Percentiles rank a stretch among this genome's conserved stretches.
phyloP scores from a whole-genome alignment of 1,140 invertebrate genomes.

The Ephestia elutella region DNA sequence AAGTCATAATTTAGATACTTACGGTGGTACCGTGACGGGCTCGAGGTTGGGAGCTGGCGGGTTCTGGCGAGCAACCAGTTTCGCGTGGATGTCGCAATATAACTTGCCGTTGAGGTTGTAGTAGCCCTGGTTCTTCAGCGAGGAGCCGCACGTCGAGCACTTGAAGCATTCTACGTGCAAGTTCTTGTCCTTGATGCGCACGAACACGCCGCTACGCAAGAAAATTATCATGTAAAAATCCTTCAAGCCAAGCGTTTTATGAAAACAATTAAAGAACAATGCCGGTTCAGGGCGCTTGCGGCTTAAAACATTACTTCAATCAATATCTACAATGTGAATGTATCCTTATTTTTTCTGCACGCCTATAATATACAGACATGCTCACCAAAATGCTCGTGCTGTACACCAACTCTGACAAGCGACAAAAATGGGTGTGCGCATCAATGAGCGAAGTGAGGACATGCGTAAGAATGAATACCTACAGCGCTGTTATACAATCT shows the following conservation, averaged over 20 bases:
- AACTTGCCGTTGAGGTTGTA: conserved; percentile 97
- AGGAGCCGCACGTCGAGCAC: conserved; percentile 94
- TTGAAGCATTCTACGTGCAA: conserved; percentile 98
- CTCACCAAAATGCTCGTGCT: conserved; percentile 40
- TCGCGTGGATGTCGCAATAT: conserved; percentile 97
- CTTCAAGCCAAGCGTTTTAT: too few relatives aligned
- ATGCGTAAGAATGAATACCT: conserved; percentile 34
- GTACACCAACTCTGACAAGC: conserved; percentile 29
- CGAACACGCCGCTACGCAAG: conserved; percentile 90
- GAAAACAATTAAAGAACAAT: too few relatives aligned
- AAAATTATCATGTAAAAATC: conserved; percentile 13
- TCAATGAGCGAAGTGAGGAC: conserved; percentile 32
- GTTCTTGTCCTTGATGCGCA: conserved; percentile 96
- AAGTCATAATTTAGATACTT: too few relatives aligned
- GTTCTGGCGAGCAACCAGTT: conserved; percentile 88
- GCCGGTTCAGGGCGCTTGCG: too few relatives aligned
- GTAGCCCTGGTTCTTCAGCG: conserved; percentile 96
- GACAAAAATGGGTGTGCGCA: conserved; percentile 30
- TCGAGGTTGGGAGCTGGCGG: conserved; percentile 83
- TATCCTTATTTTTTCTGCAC: neutral
- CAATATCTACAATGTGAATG: neutral
- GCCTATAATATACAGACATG: conserved; percentile 30
- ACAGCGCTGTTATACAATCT: conserved; percentile 11
- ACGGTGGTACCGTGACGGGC: conserved; percentile 88
- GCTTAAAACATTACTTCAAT: neutral